These are phyloP conservation scores for Kryphioiulus occultus DNA, from an alignment of 2,888 invertebrate species.

Conservation along the genomic window DNA sequence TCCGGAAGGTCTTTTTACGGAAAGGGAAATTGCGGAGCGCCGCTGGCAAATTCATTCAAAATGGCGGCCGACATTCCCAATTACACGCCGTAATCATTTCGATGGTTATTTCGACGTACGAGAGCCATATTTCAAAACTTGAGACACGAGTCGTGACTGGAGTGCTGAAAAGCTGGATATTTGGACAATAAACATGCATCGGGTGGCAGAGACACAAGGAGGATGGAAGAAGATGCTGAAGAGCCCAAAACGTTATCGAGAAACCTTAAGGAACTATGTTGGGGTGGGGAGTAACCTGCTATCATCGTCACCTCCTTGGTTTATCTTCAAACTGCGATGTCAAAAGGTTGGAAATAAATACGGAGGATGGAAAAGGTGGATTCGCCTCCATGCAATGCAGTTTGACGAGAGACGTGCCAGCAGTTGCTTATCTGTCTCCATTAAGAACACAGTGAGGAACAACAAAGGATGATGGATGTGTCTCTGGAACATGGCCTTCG, in stretches of 20 bases:
- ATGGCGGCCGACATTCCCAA: neutral
- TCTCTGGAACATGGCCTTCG: neutral
- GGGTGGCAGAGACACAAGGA: neutral
- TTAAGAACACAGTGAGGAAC: neutral
- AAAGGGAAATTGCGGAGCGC: neutral
- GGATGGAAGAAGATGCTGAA: neutral
- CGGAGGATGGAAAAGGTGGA: neutral
- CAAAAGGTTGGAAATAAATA: neutral
- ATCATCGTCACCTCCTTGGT: neutral
- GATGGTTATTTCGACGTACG: neutral
- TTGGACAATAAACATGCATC: slow-evolving; percentile 30
- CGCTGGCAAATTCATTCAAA: neutral
- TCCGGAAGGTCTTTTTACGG: neutral
- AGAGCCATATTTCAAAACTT: neutral
- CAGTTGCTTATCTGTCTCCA: neutral
- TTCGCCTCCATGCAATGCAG: neutral
- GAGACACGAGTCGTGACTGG: neutral
- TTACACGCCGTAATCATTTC: slow-evolving; percentile 3
- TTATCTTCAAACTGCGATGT: neutral
- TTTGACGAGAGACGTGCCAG: neutral
- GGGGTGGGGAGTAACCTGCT: neutral
- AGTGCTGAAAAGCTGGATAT: neutral
- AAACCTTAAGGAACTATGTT: neutral
- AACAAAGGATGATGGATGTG: slow-evolving; percentile 20
- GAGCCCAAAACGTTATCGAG: neutral